Evolutionary conservation across 2,113 vertebrate genomes (phyloP).

Genomic region (Chinchilla lanigera): DNA sequence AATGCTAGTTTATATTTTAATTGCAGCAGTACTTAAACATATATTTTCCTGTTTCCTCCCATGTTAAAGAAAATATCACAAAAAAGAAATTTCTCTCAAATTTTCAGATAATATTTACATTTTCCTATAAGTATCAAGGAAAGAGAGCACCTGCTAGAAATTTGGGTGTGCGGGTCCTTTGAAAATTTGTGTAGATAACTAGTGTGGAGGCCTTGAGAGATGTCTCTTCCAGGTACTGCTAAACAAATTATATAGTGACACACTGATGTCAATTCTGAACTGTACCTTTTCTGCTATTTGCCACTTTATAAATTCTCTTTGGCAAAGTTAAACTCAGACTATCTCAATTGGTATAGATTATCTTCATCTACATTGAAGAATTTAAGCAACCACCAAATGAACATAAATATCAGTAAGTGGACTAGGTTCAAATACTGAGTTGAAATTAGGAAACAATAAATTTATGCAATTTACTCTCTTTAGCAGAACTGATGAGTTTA

Average conservation of each 20-base stretch:
- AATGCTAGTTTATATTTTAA: slow-evolving; percentile 65
- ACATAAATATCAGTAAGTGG: background rate
- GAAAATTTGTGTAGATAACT: background rate
- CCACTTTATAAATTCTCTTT: background rate
- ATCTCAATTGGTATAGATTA: background rate
- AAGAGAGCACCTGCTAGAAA: background rate
- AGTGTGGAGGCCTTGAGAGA: background rate
- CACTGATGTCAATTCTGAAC: background rate
- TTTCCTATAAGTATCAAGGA: background rate
- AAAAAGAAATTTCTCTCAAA: slow-evolving; percentile 23
- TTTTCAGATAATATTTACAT: background rate
- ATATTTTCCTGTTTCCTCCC: background rate
- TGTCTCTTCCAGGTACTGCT: background rate
- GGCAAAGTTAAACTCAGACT: slow-evolving; percentile 3
- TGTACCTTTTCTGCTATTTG: slow-evolving; percentile 35
- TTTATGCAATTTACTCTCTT: background rate
- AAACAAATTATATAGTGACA: background rate
- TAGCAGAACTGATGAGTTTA: background rate
- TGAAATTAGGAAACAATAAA: background rate
- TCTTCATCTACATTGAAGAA: background rate
- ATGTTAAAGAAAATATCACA: slow-evolving; percentile 65
- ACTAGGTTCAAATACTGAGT: background rate
- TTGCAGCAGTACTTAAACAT: slow-evolving; percentile 55
- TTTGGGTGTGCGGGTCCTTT: background rate
- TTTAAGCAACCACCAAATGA: background rate